Conservation (phyloP, 1,140 invertebrate species). For the Trichogramma pretiosum region DNA sequence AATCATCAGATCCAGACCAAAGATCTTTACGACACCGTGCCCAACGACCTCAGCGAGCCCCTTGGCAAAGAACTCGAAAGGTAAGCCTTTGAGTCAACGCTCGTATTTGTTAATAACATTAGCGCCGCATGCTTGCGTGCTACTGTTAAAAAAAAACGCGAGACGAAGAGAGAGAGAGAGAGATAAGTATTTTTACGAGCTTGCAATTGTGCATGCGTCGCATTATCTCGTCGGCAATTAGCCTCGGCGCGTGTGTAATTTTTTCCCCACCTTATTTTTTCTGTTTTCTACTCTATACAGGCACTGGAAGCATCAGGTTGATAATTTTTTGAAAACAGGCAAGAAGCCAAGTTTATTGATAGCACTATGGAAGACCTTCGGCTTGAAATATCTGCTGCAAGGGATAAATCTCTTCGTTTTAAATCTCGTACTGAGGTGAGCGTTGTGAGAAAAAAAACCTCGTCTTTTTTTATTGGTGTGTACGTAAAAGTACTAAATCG, state of each 20-base stretch:
- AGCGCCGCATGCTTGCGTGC: too few relatives aligned
- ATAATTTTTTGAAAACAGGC: slow-evolving; percentile 27
- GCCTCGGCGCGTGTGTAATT: too few relatives aligned
- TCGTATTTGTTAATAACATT: background rate
- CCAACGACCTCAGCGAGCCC: slow-evolving; percentile 48
- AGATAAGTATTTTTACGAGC: too few relatives aligned
- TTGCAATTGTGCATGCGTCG: too few relatives aligned
- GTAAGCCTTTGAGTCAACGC: slow-evolving; percentile 13
- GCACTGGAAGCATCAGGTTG: slow-evolving; percentile 32
- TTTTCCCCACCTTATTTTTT: too few relatives aligned
- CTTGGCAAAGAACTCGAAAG: slow-evolving; percentile 53
- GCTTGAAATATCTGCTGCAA: slow-evolving; percentile 11
- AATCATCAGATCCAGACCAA: slow-evolving; percentile 30
- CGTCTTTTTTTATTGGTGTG: too few relatives aligned
- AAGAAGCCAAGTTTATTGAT: slow-evolving; percentile 32
- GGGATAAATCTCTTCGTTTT: background rate
- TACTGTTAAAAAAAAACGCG: too few relatives aligned
- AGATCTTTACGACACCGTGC: slow-evolving; percentile 45
- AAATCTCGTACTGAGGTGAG: slow-evolving; percentile 8
- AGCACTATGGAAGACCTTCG: slow-evolving; percentile 37
- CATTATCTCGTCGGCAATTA: too few relatives aligned
- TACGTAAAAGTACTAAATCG: too few relatives aligned
- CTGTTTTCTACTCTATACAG: too few relatives aligned
- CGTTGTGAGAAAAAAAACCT: too few relatives aligned
- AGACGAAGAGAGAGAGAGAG: too few relatives aligned